These are phyloP conservation scores for Iguana delicatissima DNA, from an alignment of 2,797 vertebrate species.

Conservation along the genomic window DNA sequence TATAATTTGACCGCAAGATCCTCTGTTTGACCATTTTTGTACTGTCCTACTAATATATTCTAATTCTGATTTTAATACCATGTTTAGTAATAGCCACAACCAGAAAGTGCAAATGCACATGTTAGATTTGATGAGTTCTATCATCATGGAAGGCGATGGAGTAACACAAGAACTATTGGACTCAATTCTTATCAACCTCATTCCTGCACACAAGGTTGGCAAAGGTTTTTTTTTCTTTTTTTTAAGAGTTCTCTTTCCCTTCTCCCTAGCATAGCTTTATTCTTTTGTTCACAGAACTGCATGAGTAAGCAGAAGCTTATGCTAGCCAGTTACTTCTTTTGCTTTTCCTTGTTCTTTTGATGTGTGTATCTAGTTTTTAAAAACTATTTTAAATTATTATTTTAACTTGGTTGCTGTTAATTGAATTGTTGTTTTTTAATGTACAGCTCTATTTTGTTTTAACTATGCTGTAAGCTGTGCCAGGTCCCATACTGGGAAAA, in stretches of 20 bases:
- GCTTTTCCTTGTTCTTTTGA: not conserved
- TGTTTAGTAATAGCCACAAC: conserved; percentile 96
- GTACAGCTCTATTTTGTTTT: too few relatives aligned
- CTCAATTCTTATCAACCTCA: conserved; percentile 99
- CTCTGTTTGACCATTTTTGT: not conserved
- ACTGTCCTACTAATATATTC: conserved; percentile 32
- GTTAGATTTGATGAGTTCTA: conserved; percentile 99
- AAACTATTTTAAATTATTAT: not conserved
- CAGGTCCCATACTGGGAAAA: too few relatives aligned
- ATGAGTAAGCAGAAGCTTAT: not conserved
- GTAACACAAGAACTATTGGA: conserved; percentile 98
- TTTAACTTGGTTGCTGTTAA: not conserved
- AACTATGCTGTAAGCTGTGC: too few relatives aligned
- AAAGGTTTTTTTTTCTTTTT: conserved; percentile 36
- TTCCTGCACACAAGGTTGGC: conserved; percentile 96
- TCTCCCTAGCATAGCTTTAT: conserved; percentile 22
- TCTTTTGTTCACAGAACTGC: not conserved
- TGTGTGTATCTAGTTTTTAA: not conserved
- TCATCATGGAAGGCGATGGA: conserved; percentile 99
- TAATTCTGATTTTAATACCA: conserved; percentile 29
- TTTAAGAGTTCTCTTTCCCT: not conserved
- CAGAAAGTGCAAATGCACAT: conserved; percentile 99
- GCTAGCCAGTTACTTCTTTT: not conserved
- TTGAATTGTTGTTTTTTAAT: not conserved
- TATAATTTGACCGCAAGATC: not conserved